These are phyloP conservation scores for Cettia cetti DNA, from an alignment of 2,113 vertebrate genomes.

Conservation along the genomic window DNA sequence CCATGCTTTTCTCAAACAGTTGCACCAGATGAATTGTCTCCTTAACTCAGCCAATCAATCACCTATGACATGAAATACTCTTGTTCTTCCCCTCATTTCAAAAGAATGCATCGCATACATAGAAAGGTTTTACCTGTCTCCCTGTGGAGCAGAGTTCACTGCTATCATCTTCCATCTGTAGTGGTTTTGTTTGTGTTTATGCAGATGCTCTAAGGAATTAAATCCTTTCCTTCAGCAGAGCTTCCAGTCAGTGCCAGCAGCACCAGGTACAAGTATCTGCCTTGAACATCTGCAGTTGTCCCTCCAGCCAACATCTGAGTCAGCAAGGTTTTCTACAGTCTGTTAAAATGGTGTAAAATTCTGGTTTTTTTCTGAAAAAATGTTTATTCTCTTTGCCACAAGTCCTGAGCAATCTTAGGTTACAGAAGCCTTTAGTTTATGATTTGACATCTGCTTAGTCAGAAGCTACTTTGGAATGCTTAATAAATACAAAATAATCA, in stretches of 20 bases:
- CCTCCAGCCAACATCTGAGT: slow-evolving; percentile 36
- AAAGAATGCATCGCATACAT: not conserved
- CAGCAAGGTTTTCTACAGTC: slow-evolving; percentile 27
- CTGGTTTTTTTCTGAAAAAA: not conserved
- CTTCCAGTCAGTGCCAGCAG: slow-evolving; percentile 7
- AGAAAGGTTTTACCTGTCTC: slow-evolving; percentile 41
- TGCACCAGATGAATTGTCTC: not conserved
- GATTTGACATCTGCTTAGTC: not conserved
- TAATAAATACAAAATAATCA: not conserved
- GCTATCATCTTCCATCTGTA: not conserved
- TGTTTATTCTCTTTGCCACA: not conserved
- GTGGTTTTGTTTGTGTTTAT: not conserved
- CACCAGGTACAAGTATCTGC: slow-evolving; percentile 1
- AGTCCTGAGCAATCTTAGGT: not conserved
- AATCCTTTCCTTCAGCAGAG: slow-evolving; percentile 8
- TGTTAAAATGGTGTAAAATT: not conserved
- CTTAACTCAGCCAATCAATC: not conserved
- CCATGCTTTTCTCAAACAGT: not conserved
- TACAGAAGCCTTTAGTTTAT: not conserved
- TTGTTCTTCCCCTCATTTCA: not conserved
- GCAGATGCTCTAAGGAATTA: not conserved
- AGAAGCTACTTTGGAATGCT: not conserved
- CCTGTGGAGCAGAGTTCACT: not conserved
- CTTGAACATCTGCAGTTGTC: slow-evolving; percentile 42
- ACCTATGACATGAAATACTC: not conserved